phyloP scores from a whole-genome alignment of 2,113 vertebrate species.

The Irena cyanogastra region DNA sequence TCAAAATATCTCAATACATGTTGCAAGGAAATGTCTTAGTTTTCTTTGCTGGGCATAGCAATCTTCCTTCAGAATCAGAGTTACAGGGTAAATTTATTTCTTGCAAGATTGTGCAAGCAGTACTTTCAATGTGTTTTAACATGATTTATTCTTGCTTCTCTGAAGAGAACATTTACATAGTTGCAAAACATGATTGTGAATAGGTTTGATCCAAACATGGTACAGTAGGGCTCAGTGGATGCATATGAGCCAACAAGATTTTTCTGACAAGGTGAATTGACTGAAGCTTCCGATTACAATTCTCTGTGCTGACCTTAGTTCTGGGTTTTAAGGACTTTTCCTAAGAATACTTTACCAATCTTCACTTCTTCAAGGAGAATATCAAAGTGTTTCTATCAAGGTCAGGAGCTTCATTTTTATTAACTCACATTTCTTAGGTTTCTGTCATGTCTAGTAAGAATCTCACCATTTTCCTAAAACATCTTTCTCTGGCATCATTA shows the following conservation, averaged over 20 bases:
- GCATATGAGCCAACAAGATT: not conserved
- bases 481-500: not conserved
- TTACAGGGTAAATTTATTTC: not conserved
- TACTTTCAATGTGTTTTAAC: not conserved
- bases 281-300: not conserved
- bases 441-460: not conserved
- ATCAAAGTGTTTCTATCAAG: not conserved
- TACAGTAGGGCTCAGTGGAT: not conserved
- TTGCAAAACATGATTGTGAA: not conserved
- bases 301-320: not conserved
- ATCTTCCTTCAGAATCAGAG: not conserved
- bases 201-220: not conserved
- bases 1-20: not conserved
- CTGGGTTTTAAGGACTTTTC: not conserved
- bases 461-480: not conserved
- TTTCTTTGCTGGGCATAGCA: not conserved
- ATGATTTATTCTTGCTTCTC: not conserved
- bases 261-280: not conserved
- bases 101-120: not conserved
- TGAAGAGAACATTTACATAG: not conserved
- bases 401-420: not conserved
- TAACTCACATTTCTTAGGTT: not conserved
- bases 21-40: not conserved
- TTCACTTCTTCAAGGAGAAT: not conserved
- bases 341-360: not conserved